Percentiles rank a stretch among this genome's conserved stretches.
Evolutionary conservation across 2,888 invertebrate genomes (phyloP).

Genomic region (Eledone cirrhosa): DNA sequence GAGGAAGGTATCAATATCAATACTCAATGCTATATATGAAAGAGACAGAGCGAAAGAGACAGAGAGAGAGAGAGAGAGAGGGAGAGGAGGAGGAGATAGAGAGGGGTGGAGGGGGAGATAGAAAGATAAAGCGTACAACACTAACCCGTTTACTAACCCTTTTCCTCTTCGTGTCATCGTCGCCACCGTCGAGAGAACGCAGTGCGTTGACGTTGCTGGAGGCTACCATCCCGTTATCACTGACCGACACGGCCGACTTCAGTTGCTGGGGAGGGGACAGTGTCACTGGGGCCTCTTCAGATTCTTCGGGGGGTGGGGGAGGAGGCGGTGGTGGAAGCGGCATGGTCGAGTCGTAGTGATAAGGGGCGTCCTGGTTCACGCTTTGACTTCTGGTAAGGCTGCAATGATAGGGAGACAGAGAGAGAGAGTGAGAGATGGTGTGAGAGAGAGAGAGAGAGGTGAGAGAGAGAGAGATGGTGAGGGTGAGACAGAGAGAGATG

Average conservation of each 20-base stretch:
- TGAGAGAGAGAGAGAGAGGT: neutral
- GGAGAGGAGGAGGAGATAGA: too few relatives aligned
- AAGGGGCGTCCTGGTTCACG: neutral
- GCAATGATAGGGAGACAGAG: neutral
- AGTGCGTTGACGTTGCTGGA: slow-evolving; percentile 50
- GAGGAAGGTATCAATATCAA: too few relatives aligned
- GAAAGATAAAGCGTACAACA: neutral
- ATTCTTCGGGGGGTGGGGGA: slow-evolving; percentile 46
- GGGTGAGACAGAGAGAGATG: too few relatives aligned
- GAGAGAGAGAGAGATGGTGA: neutral
- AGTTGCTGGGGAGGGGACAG: slow-evolving; percentile 40
- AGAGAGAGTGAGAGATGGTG: neutral
- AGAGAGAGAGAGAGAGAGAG: too few relatives aligned
- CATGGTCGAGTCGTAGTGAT: slow-evolving; percentile 14
- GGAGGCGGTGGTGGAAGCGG: slow-evolving; percentile 51
- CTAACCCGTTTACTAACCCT: slow-evolving; percentile 44
- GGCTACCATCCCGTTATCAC: slow-evolving; percentile 35
- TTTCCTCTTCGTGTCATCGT: slow-evolving; percentile 47
- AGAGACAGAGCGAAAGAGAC: too few relatives aligned
- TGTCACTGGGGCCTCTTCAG: slow-evolving; percentile 39
- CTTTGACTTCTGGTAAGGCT: slow-evolving; percentile 24
- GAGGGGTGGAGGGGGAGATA: too few relatives aligned
- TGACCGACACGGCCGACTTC: neutral
- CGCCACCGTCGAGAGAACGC: slow-evolving; percentile 52
- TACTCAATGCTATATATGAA: too few relatives aligned